phyloP scores from a whole-genome alignment of 1,140 invertebrate genomes.

The Drosophila pallidifrons region DNA sequence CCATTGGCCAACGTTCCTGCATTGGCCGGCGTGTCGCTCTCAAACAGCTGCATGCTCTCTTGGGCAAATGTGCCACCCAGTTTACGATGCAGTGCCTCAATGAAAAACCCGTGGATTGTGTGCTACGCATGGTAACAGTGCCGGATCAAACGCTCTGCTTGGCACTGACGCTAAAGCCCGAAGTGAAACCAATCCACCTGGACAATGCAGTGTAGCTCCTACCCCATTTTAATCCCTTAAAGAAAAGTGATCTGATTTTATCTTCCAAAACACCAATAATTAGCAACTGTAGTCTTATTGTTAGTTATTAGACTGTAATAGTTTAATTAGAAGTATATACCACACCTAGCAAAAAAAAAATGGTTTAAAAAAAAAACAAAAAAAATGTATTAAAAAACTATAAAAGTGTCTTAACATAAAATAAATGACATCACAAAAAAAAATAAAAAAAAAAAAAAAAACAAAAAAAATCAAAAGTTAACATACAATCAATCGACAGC shows the following conservation, averaged over 20 bases:
- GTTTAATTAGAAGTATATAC: slow-evolving; percentile 20
- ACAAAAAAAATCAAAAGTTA: background rate
- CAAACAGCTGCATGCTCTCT: slow-evolving; percentile 89
- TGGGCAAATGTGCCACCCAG: slow-evolving; percentile 86
- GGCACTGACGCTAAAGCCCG: slow-evolving; percentile 33
- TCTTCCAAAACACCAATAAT: too few species aligned
- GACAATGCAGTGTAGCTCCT: background rate
- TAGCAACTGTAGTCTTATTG: background rate
- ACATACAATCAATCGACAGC: background rate
- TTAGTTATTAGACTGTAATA: slow-evolving; percentile 11
- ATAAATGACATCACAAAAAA: background rate
- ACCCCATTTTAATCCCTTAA: background rate
- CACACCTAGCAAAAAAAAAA: slow-evolving; percentile 14
- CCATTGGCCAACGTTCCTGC: slow-evolving; percentile 92
- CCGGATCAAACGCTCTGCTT: slow-evolving; percentile 86
- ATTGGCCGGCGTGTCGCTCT: slow-evolving; percentile 93
- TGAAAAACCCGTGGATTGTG: slow-evolving; percentile 85
- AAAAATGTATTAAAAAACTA: slow-evolving; percentile 5
- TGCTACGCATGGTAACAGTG: slow-evolving; percentile 87
- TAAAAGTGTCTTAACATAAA: background rate
- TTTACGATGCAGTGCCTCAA: slow-evolving; percentile 86
- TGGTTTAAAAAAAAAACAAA: slow-evolving; percentile 1
- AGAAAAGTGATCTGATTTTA: slow-evolving; percentile 11
- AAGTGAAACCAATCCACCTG: background rate
- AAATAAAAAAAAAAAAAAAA: slow-evolving; percentile 15